Conservation (phyloP, 2,797 vertebrate species). For the Neoniphon sammara region DNA sequence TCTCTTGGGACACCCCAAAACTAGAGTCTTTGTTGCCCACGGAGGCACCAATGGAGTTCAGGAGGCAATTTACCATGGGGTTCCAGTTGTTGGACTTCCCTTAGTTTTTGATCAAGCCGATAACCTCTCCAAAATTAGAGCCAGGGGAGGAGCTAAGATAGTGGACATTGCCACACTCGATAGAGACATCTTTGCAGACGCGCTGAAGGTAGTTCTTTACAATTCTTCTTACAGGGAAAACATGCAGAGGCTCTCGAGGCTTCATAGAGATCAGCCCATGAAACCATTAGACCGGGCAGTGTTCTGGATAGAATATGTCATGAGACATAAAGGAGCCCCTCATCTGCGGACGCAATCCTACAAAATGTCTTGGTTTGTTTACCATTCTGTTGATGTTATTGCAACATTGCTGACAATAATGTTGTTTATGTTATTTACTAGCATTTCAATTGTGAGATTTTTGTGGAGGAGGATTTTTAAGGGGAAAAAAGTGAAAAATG, state of each 20-base stretch:
- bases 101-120: conserved; percentile 81
- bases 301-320: conserved; percentile 84
- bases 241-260: conserved; percentile 79
- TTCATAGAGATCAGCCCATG: conserved; percentile 78
- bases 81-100: conserved; percentile 74
- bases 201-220: conserved; percentile 70
- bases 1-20: conserved; percentile 81
- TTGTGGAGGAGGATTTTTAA: conserved; percentile 49
- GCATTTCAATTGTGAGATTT: conserved; percentile 40
- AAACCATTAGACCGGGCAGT: conserved; percentile 76
- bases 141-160: conserved; percentile 73
- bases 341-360: conserved; percentile 73
- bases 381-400: conserved; percentile 76
- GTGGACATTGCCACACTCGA: conserved; percentile 67
- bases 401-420: conserved; percentile 47
- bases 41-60: conserved; percentile 81
- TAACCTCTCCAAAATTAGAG: conserved; percentile 76
- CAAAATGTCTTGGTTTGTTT: conserved; percentile 80
- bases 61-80: conserved; percentile 81
- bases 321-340: conserved; percentile 79
- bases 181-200: conserved; percentile 69
- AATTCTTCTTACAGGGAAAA: conserved; percentile 76
- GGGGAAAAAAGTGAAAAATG: conserved; percentile 58
- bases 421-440: conserved; percentile 40
- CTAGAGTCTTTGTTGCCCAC: conserved; percentile 78